phyloP scores from a whole-genome alignment of 2,888 invertebrate species.

The Amiota mariae region DNA sequence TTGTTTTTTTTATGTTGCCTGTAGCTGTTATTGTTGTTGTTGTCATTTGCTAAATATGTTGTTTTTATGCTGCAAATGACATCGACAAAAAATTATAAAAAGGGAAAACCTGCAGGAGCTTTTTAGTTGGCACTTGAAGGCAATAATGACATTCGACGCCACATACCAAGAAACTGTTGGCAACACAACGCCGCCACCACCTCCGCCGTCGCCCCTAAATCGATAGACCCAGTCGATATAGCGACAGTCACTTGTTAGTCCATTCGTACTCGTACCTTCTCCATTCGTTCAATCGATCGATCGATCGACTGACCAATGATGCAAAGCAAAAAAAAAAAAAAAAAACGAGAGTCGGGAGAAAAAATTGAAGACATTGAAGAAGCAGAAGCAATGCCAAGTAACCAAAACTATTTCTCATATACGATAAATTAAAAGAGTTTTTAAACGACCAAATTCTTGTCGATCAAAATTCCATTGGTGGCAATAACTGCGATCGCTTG shows the following conservation, averaged over 20 bases:
- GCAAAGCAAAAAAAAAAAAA: conserved; percentile 47
- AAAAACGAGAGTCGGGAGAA: conserved; percentile 22
- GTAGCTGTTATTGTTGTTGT: conserved; percentile 52
- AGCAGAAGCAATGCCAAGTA: conserved; percentile 42
- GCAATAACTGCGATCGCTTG: conserved; percentile 58
- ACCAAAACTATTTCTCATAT: conserved; percentile 72
- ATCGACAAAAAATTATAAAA: conserved; percentile 47
- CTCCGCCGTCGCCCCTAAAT: conserved; percentile 32
- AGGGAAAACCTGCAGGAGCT: conserved; percentile 67
- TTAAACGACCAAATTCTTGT: conserved; percentile 74
- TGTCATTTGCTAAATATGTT: conserved; percentile 72
- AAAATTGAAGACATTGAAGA: conserved; percentile 34
- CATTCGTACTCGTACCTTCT: too few relatives aligned
- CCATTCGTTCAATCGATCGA: conserved; percentile 52
- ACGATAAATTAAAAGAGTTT: conserved; percentile 74
- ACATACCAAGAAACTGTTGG: conserved; percentile 64
- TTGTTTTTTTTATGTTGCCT: conserved; percentile 6
- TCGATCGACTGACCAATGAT: conserved; percentile 61
- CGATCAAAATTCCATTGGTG: conserved; percentile 73
- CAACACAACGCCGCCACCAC: conserved; percentile 4
- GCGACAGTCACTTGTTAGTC: conserved; percentile 22
- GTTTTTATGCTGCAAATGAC: conserved; percentile 65
- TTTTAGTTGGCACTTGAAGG: conserved; percentile 70
- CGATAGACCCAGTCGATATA: conserved; percentile 21
- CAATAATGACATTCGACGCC: conserved; percentile 72